Percentiles rank a stretch among this genome's conserved stretches.
Evolutionary conservation across 1,140 invertebrate genomes (phyloP).

Genomic region (Cyclargus thomasi): DNA sequence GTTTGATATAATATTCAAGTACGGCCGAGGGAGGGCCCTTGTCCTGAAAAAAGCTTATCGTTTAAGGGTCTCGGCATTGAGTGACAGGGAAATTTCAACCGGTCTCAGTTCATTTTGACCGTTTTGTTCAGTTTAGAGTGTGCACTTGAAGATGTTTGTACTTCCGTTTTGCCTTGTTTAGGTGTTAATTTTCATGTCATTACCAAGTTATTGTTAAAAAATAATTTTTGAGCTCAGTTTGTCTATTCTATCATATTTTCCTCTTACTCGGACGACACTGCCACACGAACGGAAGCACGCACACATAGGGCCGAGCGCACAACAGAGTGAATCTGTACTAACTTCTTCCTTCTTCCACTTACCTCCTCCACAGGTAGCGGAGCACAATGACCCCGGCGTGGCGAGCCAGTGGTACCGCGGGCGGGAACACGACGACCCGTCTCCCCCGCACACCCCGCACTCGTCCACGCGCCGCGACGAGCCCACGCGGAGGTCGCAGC

Average conservation of each 20-base stretch:
- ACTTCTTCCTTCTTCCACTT: no score
- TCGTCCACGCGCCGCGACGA: slow-evolving; percentile 89
- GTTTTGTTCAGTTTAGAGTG: neutral
- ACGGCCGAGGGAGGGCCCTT: neutral
- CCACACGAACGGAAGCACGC: no score
- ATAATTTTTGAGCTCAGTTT: no score
- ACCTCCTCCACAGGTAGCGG: slow-evolving; percentile 94
- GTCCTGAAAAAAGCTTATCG: slow-evolving; percentile 2
- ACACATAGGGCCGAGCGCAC: no score
- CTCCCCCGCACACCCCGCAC: slow-evolving; percentile 93
- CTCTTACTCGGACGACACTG: no score
- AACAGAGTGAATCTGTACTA: no score
- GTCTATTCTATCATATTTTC: no score
- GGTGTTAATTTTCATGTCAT: neutral
- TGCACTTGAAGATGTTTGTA: neutral
- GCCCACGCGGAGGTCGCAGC: slow-evolving; percentile 91
- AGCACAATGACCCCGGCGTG: slow-evolving; percentile 87
- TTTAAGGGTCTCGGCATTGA: neutral
- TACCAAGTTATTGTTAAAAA: no score
- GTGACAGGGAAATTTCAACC: neutral
- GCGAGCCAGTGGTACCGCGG: slow-evolving; percentile 90
- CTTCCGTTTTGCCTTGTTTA: neutral
- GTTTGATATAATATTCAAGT: slow-evolving; percentile 1
- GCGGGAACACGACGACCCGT: slow-evolving; percentile 86
- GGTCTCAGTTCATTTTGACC: neutral